Conservation (phyloP, 2,888 invertebrate genomes). For the Acronicta aceris region DNA sequence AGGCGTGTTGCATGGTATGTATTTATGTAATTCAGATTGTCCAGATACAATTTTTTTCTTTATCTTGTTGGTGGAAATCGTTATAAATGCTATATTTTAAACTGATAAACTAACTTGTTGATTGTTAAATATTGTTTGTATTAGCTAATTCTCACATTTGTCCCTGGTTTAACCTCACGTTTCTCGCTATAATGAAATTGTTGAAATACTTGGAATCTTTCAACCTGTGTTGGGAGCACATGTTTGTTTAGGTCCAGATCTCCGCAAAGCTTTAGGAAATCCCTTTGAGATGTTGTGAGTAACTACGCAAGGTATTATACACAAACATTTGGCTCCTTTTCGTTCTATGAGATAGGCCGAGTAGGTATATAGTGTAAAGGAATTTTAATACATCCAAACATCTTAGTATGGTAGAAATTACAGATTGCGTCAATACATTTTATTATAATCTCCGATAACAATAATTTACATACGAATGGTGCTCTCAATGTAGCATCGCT, state of each 20-base stretch:
- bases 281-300: slow-evolving; percentile 32
- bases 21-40: too few species aligned
- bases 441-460: slow-evolving; percentile 13
- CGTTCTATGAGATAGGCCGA: slow-evolving; percentile 2
- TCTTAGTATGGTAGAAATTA: slow-evolving; percentile 10
- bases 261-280: slow-evolving; percentile 36
- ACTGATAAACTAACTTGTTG: slow-evolving; percentile 21
- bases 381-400: slow-evolving; percentile 15
- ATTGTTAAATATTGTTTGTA: slow-evolving; percentile 18
- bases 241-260: slow-evolving; percentile 49
- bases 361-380: slow-evolving; percentile 3
- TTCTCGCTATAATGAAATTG: slow-evolving; percentile 34
- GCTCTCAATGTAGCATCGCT: slow-evolving; percentile 14
- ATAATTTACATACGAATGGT: slow-evolving; percentile 18
- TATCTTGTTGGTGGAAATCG: slow-evolving; percentile 10
- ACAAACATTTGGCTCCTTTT: neutral
- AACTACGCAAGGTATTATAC: slow-evolving; percentile 31
- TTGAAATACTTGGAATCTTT: slow-evolving; percentile 50
- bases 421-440: slow-evolving; percentile 23
- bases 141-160: slow-evolving; percentile 22
- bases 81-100: too few species aligned
- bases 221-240: slow-evolving; percentile 29
- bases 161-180: slow-evolving; percentile 11
- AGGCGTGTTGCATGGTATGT: too few species aligned
- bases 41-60: neutral